Percentiles rank a stretch among this genome's conserved stretches.
These are phyloP conservation scores for Lordiphosa stackelbergi DNA, from an alignment of 1,140 invertebrate species.

Conservation along the genomic window DNA sequence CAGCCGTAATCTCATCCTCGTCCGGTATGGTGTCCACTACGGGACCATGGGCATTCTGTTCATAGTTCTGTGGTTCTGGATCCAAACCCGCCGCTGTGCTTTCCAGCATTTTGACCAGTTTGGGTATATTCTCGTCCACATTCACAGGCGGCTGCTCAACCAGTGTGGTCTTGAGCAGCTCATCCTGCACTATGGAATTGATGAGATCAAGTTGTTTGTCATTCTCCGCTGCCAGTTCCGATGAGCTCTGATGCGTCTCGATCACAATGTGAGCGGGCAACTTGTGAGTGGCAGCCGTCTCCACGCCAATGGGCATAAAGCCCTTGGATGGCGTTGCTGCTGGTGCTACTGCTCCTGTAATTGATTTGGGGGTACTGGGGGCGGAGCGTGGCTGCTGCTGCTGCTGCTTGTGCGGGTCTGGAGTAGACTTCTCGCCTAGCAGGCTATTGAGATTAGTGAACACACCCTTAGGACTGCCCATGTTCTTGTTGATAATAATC, in stretches of 20 bases:
- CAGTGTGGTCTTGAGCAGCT: conserved; percentile 52
- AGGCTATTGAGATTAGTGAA: conserved; percentile 69
- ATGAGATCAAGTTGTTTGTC: conserved; percentile 76
- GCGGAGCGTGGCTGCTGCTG: too few relatives aligned
- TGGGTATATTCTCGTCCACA: conserved; percentile 68
- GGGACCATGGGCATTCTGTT: conserved; percentile 3
- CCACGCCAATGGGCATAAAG: conserved; percentile 66
- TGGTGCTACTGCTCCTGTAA: neutral
- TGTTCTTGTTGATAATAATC: conserved; percentile 70
- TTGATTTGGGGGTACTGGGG: conserved; percentile 34
- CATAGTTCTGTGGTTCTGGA: conserved; percentile 14
- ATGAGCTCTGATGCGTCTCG: conserved; percentile 70
- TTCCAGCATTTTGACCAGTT: conserved; percentile 75
- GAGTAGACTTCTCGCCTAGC: conserved; percentile 36
- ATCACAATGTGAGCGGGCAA: conserved; percentile 70
- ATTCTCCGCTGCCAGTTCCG: conserved; percentile 67
- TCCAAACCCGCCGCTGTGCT: conserved; percentile 56
- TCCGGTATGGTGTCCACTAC: conserved; percentile 65
- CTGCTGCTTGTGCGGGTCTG: conserved; percentile 8
- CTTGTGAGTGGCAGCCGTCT: conserved; percentile 70
- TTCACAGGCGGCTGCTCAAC: conserved; percentile 35
- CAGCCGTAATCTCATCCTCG: conserved; percentile 82
- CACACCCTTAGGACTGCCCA: conserved; percentile 65
- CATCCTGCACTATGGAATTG: conserved; percentile 63
- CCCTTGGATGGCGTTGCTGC: conserved; percentile 40